Conservation (phyloP, 2,888 invertebrate species). For the Amblyjoppa proteus region DNA sequence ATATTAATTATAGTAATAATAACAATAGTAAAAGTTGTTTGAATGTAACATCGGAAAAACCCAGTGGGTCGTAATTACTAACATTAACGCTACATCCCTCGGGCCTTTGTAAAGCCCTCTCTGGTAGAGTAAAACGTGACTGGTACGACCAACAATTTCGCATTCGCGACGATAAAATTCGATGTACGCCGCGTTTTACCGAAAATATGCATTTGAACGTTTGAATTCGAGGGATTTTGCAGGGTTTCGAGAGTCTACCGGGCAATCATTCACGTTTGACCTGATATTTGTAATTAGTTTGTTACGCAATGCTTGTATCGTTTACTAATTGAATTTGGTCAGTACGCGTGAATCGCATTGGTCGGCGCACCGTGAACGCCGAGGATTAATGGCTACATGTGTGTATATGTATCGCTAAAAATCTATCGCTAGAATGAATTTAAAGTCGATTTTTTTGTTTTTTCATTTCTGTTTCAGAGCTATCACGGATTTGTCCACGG, state of each 20-base stretch:
- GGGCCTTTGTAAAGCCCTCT: not conserved
- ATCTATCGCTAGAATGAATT: slow-evolving; percentile 12
- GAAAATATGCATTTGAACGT: not conserved
- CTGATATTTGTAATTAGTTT: slow-evolving; percentile 64
- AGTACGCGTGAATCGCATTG: slow-evolving; percentile 29
- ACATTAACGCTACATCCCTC: not conserved
- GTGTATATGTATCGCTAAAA: not conserved
- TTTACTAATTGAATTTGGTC: slow-evolving; percentile 61
- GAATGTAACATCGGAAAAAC: too few relatives aligned
- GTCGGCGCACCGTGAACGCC: slow-evolving; percentile 4
- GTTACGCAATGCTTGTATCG: slow-evolving; percentile 51
- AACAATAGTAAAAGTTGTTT: too few relatives aligned
- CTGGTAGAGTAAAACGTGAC: not conserved
- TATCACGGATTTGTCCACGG: slow-evolving; percentile 76
- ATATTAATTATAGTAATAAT: too few relatives aligned
- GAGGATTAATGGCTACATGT: slow-evolving; percentile 25
- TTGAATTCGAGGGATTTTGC: not conserved
- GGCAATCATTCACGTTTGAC: slow-evolving; percentile 46
- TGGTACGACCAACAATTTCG: not conserved
- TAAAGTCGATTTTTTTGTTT: slow-evolving; percentile 27
- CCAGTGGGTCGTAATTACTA: not conserved
- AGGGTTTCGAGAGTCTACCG: not conserved
- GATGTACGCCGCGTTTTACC: not conserved
- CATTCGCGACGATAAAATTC: not conserved
- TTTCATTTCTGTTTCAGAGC: slow-evolving; percentile 76